Percentiles rank a stretch among this genome's conserved stretches.
These are phyloP conservation scores for Malurus alboscapulatus DNA, from an alignment of 2,113 vertebrate species.

Conservation along the genomic window DNA sequence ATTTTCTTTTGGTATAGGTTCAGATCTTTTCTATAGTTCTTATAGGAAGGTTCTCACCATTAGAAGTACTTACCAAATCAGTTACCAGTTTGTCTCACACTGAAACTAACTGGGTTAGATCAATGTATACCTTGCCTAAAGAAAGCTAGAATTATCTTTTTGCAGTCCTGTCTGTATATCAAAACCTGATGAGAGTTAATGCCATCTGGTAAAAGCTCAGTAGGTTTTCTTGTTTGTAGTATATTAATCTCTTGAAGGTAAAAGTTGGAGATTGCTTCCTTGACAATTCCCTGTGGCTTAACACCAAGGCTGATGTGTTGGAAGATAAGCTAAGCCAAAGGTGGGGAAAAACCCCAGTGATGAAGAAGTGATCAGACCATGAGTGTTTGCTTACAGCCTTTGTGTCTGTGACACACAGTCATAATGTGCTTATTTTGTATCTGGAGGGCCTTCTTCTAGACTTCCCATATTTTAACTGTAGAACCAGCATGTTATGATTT, in stretches of 20 bases:
- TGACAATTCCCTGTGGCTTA: background rate
- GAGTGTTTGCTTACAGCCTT: background rate
- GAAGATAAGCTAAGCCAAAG: background rate
- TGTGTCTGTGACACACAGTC: background rate
- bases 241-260: background rate
- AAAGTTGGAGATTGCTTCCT: background rate
- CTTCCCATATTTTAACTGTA: background rate
- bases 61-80: background rate
- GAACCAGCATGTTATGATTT: background rate
- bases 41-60: background rate
- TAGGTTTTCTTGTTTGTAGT: background rate
- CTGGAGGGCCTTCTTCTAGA: background rate
- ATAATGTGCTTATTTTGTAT: background rate
- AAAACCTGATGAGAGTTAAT: background rate
- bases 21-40: background rate
- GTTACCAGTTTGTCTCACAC: accelerated
- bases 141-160: background rate
- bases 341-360: background rate
- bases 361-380: accelerated
- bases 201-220: background rate
- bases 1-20: background rate
- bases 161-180: background rate
- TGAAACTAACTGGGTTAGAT: background rate
- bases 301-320: background rate
- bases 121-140: background rate